These are phyloP conservation scores for Thamnaconus septentrionalis DNA, from an alignment of 2,113 vertebrate species.

Conservation along the genomic window DNA sequence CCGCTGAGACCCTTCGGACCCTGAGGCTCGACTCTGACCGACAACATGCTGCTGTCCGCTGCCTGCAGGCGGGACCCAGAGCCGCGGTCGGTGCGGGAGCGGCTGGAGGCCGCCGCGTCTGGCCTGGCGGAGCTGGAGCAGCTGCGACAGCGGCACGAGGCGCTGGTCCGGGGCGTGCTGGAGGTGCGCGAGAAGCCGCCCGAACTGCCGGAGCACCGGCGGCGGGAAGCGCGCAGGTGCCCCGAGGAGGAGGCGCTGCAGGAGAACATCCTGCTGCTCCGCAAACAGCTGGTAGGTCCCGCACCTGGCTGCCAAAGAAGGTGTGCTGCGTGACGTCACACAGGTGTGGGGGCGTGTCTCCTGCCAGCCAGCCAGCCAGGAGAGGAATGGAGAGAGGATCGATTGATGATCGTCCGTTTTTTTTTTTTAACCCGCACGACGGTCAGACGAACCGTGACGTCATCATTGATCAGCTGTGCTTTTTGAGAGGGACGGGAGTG, in stretches of 20 bases:
- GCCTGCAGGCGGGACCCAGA: not conserved
- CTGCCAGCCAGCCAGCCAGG: too few species aligned
- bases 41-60: too few species aligned
- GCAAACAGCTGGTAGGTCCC: constrained; percentile 87
- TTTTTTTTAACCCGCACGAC: not conserved
- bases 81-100: not conserved
- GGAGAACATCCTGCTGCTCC: constrained; percentile 87
- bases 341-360: not conserved
- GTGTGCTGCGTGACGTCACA: constrained; percentile 18
- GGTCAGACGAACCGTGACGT: too few species aligned
- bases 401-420: too few species aligned
- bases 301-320: not conserved
- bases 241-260: constrained; percentile 88
- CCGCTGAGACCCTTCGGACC: too few species aligned
- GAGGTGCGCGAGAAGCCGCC: not conserved
- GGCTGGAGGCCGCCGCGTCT: too few species aligned
- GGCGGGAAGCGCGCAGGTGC: constrained; percentile 67
- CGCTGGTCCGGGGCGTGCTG: not conserved
- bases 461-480: too few species aligned
- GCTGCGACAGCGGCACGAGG: too few species aligned
- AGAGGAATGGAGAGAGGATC: too few species aligned
- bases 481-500: too few species aligned
- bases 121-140: too few species aligned
- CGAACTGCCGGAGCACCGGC: constrained; percentile 2
- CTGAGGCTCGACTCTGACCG: too few species aligned